Conservation (phyloP, 1,140 invertebrate species). For the Tetramorium parvispinum region DNA sequence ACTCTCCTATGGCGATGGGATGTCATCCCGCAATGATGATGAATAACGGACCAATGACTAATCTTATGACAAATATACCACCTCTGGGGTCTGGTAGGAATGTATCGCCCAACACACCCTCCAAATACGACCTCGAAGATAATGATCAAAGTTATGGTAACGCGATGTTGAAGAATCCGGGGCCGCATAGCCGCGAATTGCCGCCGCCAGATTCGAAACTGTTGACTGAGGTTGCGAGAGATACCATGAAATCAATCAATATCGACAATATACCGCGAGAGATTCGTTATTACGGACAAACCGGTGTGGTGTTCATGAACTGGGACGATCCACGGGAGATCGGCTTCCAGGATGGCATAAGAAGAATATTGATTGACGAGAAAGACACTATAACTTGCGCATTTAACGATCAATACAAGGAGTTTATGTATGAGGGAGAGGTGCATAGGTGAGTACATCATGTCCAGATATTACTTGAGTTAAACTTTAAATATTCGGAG, state of each 20-base stretch:
- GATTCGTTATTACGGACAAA: slow-evolving; percentile 94
- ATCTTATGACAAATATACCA: slow-evolving; percentile 68
- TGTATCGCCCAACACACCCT: slow-evolving; percentile 56
- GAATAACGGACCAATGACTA: slow-evolving; percentile 76
- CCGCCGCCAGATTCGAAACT: slow-evolving; percentile 87
- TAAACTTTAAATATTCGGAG: background rate
- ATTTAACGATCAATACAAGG: slow-evolving; percentile 91
- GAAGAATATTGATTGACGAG: slow-evolving; percentile 90
- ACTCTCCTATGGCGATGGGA: slow-evolving; percentile 70
- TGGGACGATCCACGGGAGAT: slow-evolving; percentile 95
- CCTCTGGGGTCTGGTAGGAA: slow-evolving; percentile 62
- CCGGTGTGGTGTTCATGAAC: slow-evolving; percentile 93
- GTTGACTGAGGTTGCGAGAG: slow-evolving; percentile 88
- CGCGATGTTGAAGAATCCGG: slow-evolving; percentile 49
- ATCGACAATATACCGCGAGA: slow-evolving; percentile 94
- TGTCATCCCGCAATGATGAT: slow-evolving; percentile 72
- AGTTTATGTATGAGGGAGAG: slow-evolving; percentile 90
- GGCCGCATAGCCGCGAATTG: slow-evolving; percentile 80
- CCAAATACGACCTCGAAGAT: slow-evolving; percentile 72
- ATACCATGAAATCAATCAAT: slow-evolving; percentile 92
- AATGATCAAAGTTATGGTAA: slow-evolving; percentile 66
- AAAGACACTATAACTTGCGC: slow-evolving; percentile 88
- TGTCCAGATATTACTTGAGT: background rate
- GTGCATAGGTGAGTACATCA: slow-evolving; percentile 85
- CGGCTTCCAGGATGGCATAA: slow-evolving; percentile 91